Percentiles rank a stretch among this genome's conserved stretches.
These are phyloP conservation scores for Australoheros scitulus DNA, from an alignment of 2,113 vertebrate genomes.

Conservation along the genomic window DNA sequence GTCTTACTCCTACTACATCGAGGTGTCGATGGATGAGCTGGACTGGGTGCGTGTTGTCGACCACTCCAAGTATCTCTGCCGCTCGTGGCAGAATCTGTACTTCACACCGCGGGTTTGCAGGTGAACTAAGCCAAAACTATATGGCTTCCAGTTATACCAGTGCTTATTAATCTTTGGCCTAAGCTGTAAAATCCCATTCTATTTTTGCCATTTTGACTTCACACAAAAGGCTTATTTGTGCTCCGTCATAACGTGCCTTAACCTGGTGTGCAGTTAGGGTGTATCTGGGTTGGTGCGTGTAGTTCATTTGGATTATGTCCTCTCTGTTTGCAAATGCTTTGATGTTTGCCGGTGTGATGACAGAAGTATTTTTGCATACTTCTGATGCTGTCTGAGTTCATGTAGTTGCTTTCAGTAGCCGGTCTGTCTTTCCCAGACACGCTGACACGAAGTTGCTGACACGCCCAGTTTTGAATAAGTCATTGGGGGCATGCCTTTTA, in stretches of 20 bases:
- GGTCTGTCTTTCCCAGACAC: not conserved
- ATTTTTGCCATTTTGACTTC: not conserved
- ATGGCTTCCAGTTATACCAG: not conserved
- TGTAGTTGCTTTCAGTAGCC: not conserved
- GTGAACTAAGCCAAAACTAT: conserved; percentile 62
- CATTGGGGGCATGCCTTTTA: not conserved
- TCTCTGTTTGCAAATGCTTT: not conserved
- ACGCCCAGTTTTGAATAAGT: not conserved
- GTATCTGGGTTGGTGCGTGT: not conserved
- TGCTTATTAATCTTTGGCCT: not conserved
- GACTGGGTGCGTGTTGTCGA: conserved; percentile 97
- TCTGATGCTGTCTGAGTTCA: not conserved
- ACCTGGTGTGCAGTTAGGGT: not conserved
- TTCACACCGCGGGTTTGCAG: conserved; percentile 95
- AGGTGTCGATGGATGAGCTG: conserved; percentile 98
- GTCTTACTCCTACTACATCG: conserved; percentile 98
- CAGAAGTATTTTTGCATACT: not conserved
- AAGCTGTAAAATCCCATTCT: not conserved
- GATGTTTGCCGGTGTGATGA: not conserved
- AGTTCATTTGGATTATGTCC: not conserved
- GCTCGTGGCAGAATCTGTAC: conserved; percentile 97
- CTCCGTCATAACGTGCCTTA: not conserved
- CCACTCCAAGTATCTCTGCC: conserved; percentile 93
- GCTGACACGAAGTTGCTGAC: not conserved
- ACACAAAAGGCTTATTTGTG: not conserved